A percentile compares a stretch with the other conserved stretches of the same genome.
These are phyloP conservation scores for Thalassarche chlororhynchos DNA, from an alignment of 2,113 vertebrate species.

Conservation along the genomic window DNA sequence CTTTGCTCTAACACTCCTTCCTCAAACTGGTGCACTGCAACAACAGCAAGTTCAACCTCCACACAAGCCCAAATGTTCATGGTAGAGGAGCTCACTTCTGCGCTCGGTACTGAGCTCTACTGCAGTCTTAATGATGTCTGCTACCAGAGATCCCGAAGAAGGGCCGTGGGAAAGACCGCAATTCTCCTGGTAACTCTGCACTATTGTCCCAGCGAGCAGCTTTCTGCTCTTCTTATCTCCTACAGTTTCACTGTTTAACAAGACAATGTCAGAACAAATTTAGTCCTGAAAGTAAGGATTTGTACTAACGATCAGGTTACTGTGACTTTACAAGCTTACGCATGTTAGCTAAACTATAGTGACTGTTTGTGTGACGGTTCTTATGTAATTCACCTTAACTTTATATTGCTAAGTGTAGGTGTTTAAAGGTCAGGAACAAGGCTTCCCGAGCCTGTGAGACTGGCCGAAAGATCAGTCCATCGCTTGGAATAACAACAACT, in stretches of 20 bases:
- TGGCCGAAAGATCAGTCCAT: background rate
- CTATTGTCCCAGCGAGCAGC: constrained; percentile 21
- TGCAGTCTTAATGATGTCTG: background rate
- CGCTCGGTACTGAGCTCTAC: background rate
- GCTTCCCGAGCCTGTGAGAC: background rate
- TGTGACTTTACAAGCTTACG: constrained; percentile 46
- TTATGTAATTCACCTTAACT: constrained; percentile 14
- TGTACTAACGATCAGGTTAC: constrained; percentile 39
- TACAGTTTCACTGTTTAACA: constrained; percentile 40
- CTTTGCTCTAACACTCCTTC: background rate
- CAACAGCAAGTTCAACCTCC: background rate
- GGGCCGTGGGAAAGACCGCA: constrained; percentile 26
- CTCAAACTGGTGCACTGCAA: background rate
- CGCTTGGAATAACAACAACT: background rate
- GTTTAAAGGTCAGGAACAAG: constrained; percentile 22
- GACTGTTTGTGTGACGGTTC: background rate
- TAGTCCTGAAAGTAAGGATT: constrained; percentile 37
- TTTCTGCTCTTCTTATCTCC: constrained; percentile 48
- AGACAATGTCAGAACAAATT: constrained; percentile 53
- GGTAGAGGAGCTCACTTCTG: background rate
- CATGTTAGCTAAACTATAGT: background rate
- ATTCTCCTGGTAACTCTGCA: constrained; percentile 34
- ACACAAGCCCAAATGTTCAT: rapidly evolving
- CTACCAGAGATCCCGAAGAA: background rate
- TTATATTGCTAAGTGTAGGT: background rate